These are phyloP conservation scores for Hypsopygia costalis DNA, from an alignment of 2,888 invertebrate genomes.

Conservation along the genomic window DNA sequence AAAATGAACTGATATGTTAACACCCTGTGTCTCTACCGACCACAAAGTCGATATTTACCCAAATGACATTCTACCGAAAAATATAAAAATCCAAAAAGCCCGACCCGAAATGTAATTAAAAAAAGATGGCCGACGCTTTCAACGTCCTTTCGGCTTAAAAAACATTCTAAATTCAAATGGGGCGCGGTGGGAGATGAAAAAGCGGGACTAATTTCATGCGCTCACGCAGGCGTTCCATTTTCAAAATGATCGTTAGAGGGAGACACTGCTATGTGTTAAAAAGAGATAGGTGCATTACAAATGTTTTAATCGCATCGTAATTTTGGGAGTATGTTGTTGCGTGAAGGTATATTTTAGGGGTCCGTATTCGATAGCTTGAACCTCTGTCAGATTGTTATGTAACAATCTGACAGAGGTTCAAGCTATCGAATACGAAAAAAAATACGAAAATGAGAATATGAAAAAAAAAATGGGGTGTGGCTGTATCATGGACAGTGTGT, in stretches of 20 bases:
- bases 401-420: too few species aligned
- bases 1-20: neutral
- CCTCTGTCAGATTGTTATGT: too few species aligned
- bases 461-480: too few species aligned
- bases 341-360: neutral
- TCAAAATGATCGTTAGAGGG: constrained; percentile 52
- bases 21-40: constrained; percentile 23
- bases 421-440: too few species aligned
- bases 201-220: constrained; percentile 74
- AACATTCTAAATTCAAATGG: constrained; percentile 65
- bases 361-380: too few species aligned
- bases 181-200: constrained; percentile 69
- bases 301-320: constrained; percentile 75
- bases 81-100: constrained; percentile 27
- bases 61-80: constrained; percentile 55
- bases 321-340: constrained; percentile 65
- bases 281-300: constrained; percentile 48
- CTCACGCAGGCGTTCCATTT: constrained; percentile 67
- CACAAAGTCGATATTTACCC: constrained; percentile 40
- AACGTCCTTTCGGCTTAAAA: constrained; percentile 51
- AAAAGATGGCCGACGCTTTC: constrained; percentile 59
- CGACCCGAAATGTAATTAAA: constrained; percentile 54
- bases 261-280: constrained; percentile 23
- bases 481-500: too few species aligned
- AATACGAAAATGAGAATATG: too few species aligned